A percentile compares a stretch with the other conserved stretches of the same genome.
Conservation (phyloP, 2,113 vertebrate species). For the Sorex fumeus region DNA sequence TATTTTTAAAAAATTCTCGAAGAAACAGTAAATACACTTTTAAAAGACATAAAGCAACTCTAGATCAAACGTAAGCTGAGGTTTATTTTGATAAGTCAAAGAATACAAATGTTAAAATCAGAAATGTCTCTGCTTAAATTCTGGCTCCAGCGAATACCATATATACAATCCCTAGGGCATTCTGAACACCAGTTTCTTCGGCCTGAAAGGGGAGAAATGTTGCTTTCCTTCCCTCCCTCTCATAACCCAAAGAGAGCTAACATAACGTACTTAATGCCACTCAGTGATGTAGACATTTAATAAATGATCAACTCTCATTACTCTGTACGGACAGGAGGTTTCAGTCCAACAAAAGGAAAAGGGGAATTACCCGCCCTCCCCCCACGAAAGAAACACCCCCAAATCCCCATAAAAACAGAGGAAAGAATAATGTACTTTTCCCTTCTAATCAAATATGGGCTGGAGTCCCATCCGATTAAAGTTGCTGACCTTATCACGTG, state of each 20-base stretch:
- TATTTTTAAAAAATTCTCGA: neutral
- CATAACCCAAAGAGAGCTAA: constrained; percentile 11
- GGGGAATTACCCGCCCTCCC: neutral
- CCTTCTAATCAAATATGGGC: constrained; percentile 48
- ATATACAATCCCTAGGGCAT: neutral
- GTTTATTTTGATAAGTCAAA: neutral
- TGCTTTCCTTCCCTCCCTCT: neutral
- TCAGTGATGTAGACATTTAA: neutral
- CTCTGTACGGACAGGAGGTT: constrained; percentile 4
- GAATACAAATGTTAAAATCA: neutral
- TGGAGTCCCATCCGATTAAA: constrained; percentile 55
- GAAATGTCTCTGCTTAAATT: neutral
- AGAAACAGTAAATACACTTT: constrained; percentile 35
- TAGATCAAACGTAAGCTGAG: neutral
- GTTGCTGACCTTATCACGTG: constrained; percentile 39
- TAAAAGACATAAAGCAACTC: neutral
- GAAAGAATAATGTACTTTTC: constrained; percentile 44
- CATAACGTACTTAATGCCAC: neutral
- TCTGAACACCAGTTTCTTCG: constrained; percentile 32
- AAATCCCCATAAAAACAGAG: constrained; percentile 15
- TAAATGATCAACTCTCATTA: constrained; percentile 15
- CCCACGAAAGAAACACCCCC: too few relatives aligned
- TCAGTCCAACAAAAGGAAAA: constrained; percentile 51
- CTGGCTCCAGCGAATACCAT: neutral
- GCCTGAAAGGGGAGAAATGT: neutral